Base-by-base conservation (phyloP, 2,888 invertebrate genomes). In the Eilema griseolum region DNA sequence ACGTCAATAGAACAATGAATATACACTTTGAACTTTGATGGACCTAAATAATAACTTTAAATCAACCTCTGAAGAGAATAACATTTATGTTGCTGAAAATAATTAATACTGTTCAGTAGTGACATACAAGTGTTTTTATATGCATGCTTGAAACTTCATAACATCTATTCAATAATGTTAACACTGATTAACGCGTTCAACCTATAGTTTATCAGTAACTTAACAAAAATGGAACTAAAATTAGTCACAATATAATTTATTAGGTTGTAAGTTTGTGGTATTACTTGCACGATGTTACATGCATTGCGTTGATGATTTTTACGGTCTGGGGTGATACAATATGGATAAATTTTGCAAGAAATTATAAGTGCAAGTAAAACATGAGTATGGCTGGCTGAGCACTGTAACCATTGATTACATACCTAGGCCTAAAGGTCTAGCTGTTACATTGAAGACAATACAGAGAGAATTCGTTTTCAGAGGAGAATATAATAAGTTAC, bases 11-110 rank as follows among this genome's bases (percentile, higher is more conserved):
- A 75, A 72, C 67, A 74, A 71, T 73, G 60, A 59, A 14, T 73
- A 72, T 41, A 73, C 66, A 70, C 67, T 72, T 74, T 73, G 74
- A 80, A 70, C 67, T 72, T 74, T 73, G 74, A 80, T 82, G 77
- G 80, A 79, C 78, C 83, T 77, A 73, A 69, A 66, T 72, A 57
- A 61, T 56, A 52, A 26, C 28, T 71, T 69, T 23, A 61, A 67
- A 52, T 23, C 20, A 61, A 61, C 46, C 8, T 31, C 62, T 26
- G 24, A 41, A 33, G 20, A 20, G 0, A 20, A 33, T 56, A 52
- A 56, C 26, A 72, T 7, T 23, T 31, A 33, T 5, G 7, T 33
- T 33, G 59, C 24, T 59, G n/a, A 8, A 66, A 66, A 12, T 66
- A 52, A 26, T 26, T 68, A 68, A 68, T 68, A 68, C 62, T 68